Evolutionary conservation across 2,113 vertebrate species (phyloP).

Genomic region (Tympanuchus pallidicinctus): DNA sequence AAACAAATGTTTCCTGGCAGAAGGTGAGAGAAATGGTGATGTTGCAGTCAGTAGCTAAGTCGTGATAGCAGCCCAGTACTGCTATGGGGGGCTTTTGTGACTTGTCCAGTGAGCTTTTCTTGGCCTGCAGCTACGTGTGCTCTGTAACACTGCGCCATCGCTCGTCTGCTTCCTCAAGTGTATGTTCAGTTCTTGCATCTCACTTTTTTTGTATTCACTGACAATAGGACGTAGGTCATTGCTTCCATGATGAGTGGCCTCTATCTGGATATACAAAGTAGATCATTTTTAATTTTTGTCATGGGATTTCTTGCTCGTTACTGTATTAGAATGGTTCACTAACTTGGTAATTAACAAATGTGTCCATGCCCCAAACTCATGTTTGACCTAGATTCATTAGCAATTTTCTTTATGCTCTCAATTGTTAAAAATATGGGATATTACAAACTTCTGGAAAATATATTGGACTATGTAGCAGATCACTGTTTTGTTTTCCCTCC

Average conservation of each 20-base stretch:
- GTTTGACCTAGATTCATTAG: not conserved
- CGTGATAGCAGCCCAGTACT: not conserved
- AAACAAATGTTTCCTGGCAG: not conserved
- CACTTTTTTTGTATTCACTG: not conserved
- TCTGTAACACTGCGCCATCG: not conserved
- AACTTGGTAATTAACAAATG: not conserved
- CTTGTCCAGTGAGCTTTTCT: not conserved
- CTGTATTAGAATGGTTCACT: not conserved
- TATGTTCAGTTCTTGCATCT: not conserved
- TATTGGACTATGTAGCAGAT: not conserved
- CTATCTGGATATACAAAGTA: not conserved
- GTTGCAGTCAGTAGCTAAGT: not conserved
- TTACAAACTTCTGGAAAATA: not conserved
- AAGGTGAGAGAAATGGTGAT: not conserved
- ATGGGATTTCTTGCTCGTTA: not conserved
- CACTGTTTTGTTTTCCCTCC: not conserved
- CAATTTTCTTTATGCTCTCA: not conserved
- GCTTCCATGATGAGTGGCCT: not conserved
- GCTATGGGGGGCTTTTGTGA: not conserved
- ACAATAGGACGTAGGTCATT: not conserved
- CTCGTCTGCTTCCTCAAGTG: not conserved
- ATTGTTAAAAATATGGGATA: not conserved
- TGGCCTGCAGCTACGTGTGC: not conserved
- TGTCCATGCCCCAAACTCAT: not conserved
- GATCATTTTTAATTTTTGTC: not conserved